Percentiles rank a stretch among this genome's conserved stretches.
Evolutionary conservation across 92 coral and sea anemone species (phyloP).

Genomic region (Heliopora coerulea): DNA sequence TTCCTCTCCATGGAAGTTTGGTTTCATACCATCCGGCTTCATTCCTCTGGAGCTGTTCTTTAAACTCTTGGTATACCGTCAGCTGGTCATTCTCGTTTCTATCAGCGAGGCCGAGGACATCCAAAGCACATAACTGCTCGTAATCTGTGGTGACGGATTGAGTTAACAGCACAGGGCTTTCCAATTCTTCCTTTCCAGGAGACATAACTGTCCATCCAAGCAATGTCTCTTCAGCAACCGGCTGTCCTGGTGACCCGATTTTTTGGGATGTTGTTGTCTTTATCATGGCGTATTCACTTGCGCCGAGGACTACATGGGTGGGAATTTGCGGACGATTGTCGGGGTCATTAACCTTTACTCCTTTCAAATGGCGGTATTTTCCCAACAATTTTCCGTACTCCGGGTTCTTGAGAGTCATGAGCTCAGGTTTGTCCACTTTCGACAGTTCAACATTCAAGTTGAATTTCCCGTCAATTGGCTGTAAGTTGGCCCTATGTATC

Average conservation of each 20-base stretch:
- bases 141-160: conserved; percentile 50
- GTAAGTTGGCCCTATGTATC: conserved; percentile 36
- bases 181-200: conserved; percentile 52
- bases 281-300: conserved; percentile 31
- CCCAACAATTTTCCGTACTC: conserved; percentile 41
- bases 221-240: conserved; percentile 40
- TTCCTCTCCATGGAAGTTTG: conserved; percentile 59
- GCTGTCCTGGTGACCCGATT: conserved; percentile 22
- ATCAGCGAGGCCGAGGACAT: no score
- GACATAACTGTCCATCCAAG: conserved; percentile 56
- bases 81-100: no score
- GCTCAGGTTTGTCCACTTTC: conserved; percentile 51
- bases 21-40: conserved; percentile 65
- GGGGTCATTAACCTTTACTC: conserved; percentile 45
- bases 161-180: conserved; percentile 49
- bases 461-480: conserved; percentile 36
- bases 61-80: conserved; percentile 56
- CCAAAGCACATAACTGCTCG: conserved; percentile 47
- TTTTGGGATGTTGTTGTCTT: conserved; percentile 32
- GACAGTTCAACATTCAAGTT: conserved; percentile 43
- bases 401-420: conserved; percentile 33
- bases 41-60: conserved; percentile 57
- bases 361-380: conserved; percentile 45
- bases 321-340: conserved; percentile 45
- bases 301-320: conserved; percentile 24